Evolutionary conservation across 2,113 vertebrate genomes (phyloP), one percentile per base, ranked within the genome.

Genomic region (Polyodon spathula): DNA sequence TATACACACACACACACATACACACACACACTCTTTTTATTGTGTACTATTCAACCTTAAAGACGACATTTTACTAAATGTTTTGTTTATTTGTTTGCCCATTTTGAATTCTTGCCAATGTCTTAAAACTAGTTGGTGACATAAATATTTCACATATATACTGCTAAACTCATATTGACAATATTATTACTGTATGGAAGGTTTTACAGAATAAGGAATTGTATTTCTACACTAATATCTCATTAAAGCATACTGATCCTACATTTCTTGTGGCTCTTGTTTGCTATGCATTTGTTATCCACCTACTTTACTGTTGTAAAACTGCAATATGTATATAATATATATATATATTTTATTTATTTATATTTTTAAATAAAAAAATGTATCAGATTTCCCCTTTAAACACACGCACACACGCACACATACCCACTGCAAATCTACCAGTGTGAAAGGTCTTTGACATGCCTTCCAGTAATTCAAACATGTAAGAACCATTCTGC

Each of bases 211-310:
- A 82, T 91, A 90, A 90, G 81, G 88, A 91, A 90, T 92, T 94
- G 89, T 95, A 92, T 97, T 92, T 90, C 93, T 92, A 94, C 92
- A 96, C 92, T 94, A 92, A 90, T 93, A 90, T 88, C 84, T 89
- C 91, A 92, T 93, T 97, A 98, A 97, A 98, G 84, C 88, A 91
- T 95, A 93, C 84, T 89, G 89, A 92, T 90, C 85, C 78, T 88
- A 87, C 76, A 59, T 67, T 68, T 73, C 68, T 76, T 75, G 66
- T 76, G 78, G 71, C 73, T 80, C 68, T 70, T 74, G 0, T 78
- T 86, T 84, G 63, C 70, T 72, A 65, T 73, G 76, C 73, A 66
- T 15, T 66, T 73, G 63, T 72, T 67, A 58, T 27, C 27, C 27
- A 27, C 42, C 74, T 71, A 64, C 61, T 73, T 68, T 68, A 67